A percentile compares a stretch with the other conserved stretches of the same genome.
These are phyloP conservation scores for Onychostruthus taczanowskii DNA, from an alignment of 2,113 vertebrate species.

Conservation along the genomic window DNA sequence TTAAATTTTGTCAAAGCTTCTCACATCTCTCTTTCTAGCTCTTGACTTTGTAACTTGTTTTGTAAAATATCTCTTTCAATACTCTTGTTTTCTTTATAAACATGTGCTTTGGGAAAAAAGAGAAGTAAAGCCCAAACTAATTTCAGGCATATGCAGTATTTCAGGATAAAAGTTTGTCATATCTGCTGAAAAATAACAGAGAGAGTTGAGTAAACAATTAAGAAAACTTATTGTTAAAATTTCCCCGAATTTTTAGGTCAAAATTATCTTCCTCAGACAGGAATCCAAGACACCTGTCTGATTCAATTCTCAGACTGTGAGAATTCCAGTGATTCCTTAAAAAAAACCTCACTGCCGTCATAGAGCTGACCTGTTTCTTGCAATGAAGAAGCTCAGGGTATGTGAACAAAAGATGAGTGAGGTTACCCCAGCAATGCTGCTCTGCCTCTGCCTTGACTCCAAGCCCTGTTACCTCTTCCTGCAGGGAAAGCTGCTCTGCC, in stretches of 20 bases:
- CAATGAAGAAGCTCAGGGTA: neutral
- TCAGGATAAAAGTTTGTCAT: neutral
- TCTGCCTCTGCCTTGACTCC: neutral
- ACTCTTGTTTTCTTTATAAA: neutral
- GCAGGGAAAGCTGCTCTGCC: neutral
- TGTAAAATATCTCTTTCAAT: neutral
- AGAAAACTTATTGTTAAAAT: neutral
- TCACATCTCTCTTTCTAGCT: neutral
- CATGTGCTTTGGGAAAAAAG: neutral
- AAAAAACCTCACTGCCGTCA: neutral
- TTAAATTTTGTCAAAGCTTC: neutral
- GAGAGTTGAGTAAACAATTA: neutral
- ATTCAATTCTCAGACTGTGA: neutral
- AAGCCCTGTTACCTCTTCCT: neutral
- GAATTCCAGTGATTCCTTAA: rapidly evolving
- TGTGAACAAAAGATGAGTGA: neutral
- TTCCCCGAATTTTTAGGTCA: neutral
- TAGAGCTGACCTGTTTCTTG: neutral
- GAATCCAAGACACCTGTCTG: neutral
- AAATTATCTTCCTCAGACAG: neutral
- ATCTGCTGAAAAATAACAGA: neutral
- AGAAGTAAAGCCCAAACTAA: neutral
- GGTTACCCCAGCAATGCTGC: rapidly evolving
- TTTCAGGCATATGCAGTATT: neutral
- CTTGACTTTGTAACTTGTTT: neutral